Conservation (phyloP, 2,797 vertebrate genomes). For the Oryzias sinensis region DNA sequence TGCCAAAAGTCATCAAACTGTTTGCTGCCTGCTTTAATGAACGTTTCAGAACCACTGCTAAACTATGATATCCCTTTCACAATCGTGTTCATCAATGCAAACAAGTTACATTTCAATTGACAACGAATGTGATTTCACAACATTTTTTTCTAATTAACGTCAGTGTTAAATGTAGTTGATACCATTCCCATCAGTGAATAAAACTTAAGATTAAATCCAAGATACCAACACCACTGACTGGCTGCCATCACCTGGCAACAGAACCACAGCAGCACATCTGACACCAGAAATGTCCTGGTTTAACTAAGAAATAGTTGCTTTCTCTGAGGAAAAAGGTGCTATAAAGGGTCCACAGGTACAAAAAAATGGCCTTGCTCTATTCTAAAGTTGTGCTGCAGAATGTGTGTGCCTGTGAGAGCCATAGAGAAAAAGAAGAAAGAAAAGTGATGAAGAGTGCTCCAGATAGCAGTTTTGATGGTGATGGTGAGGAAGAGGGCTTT, state of each 20-base stretch:
- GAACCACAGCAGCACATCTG: constrained; percentile 18
- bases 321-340: constrained; percentile 21
- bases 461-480: constrained; percentile 56
- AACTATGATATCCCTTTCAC: no score
- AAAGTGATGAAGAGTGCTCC: constrained; percentile 27
- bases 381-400: constrained; percentile 10
- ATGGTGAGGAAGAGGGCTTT: constrained; percentile 67
- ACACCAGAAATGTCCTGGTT: constrained; percentile 14
- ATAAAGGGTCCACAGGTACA: constrained; percentile 25
- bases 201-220: background rate
- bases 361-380: constrained; percentile 44
- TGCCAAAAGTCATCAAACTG: no score
- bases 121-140: no score
- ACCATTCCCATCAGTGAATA: no score
- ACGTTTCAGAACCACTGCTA: no score
- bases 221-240: constrained; percentile 4
- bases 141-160: no score
- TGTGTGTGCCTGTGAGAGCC: constrained; percentile 2
- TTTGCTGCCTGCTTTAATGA: no score
- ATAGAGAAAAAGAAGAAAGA: constrained; percentile 9
- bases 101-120: no score
- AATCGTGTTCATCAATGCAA: no score
- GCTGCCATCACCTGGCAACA: constrained; percentile 4
- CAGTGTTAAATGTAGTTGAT: no score
- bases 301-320: constrained; percentile 23